Evolutionary conservation across 2,888 invertebrate genomes (phyloP).

Genomic region (Fragum sueziense): DNA sequence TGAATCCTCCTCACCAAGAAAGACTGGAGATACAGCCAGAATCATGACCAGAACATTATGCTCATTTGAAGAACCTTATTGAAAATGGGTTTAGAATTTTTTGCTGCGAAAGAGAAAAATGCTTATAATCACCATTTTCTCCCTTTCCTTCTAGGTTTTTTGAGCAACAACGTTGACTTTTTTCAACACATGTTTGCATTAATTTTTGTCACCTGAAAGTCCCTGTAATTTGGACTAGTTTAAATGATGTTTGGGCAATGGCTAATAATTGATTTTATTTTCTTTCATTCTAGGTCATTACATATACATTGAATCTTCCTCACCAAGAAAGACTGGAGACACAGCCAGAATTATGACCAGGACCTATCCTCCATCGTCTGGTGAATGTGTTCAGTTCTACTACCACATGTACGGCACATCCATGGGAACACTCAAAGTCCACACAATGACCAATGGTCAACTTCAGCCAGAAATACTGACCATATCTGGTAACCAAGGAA

Average conservation of each 20-base stretch:
- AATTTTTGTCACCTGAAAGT: too few species aligned
- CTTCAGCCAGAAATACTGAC: conserved; percentile 60
- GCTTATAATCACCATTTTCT: too few species aligned
- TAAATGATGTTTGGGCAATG: too few species aligned
- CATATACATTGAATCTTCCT: conserved; percentile 78
- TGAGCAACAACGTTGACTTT: too few species aligned
- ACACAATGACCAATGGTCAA: conserved; percentile 61
- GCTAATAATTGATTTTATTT: too few species aligned
- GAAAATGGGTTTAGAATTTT: too few species aligned
- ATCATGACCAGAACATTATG: conserved; percentile 79
- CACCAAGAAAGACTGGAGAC: conserved; percentile 85
- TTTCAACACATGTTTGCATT: too few species aligned
- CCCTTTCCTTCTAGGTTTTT: too few species aligned
- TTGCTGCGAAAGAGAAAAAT: too few species aligned
- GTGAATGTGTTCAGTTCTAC: conserved; percentile 77
- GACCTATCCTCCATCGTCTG: conserved; percentile 64
- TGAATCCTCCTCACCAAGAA: conserved; percentile 83
- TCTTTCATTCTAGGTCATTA: conserved; percentile 74
- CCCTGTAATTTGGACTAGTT: too few species aligned
- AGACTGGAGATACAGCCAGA: conserved; percentile 85
- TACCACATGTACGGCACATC: conserved; percentile 78
- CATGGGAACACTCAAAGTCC: conserved; percentile 73
- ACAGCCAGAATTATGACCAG: conserved; percentile 83
- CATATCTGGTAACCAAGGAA: conserved; percentile 72
- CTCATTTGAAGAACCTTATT: too few species aligned